Conservation (phyloP, 2,888 invertebrate species). For the Watsonalla binaria region DNA sequence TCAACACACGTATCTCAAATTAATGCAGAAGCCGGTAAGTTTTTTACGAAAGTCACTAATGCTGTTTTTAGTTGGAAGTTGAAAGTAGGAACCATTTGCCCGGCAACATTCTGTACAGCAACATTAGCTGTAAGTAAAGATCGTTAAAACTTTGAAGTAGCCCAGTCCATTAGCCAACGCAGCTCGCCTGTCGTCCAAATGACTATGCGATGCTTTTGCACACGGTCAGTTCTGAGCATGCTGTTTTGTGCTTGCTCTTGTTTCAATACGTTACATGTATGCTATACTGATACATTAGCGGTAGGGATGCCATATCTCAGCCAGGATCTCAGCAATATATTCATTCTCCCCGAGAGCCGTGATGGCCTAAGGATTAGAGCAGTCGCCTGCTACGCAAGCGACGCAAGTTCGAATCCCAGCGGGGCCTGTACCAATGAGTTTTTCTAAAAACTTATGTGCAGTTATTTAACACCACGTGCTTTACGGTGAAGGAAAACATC, state of each 20-base stretch:
- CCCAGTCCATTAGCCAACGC: constrained; percentile 60
- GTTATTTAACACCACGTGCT: too few species aligned
- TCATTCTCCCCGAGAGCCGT: too few species aligned
- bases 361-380: too few species aligned
- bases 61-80: constrained; percentile 30
- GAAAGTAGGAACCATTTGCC: constrained; percentile 44
- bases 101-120: constrained; percentile 50
- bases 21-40: constrained; percentile 10
- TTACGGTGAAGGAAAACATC: too few species aligned
- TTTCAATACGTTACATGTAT: too few species aligned
- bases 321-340: too few species aligned
- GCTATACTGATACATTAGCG: too few species aligned
- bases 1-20: not conserved
- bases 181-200: constrained; percentile 31
- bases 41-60: constrained; percentile 19
- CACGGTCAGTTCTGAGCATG: constrained; percentile 5
- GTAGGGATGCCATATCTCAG: too few species aligned
- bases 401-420: too few species aligned
- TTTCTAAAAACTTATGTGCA: too few species aligned
- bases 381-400: too few species aligned
- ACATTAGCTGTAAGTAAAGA: constrained; percentile 63
- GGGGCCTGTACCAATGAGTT: too few species aligned
- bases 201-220: constrained; percentile 31
- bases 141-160: constrained; percentile 71
- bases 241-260: not conserved